Conservation (phyloP, 2,888 invertebrate genomes). For the Limenitis camilla region DNA sequence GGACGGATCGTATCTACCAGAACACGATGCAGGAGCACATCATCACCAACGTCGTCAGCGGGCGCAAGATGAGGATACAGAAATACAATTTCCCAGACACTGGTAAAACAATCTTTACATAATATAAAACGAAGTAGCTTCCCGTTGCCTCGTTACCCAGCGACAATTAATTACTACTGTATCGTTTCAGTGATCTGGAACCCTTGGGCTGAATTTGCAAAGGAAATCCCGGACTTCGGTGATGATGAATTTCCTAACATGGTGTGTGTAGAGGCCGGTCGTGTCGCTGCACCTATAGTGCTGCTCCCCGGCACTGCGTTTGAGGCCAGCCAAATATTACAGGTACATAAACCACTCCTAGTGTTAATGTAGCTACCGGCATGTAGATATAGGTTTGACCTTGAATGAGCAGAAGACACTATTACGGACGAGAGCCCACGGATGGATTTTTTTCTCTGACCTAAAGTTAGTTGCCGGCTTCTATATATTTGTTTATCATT, state of each 20-base stretch:
- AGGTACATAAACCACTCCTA: constrained; percentile 65
- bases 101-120: constrained; percentile 58
- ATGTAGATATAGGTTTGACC: no score
- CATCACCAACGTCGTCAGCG: constrained; percentile 93
- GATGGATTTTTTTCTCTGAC: no score
- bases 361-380: background rate
- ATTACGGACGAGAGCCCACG: no score
- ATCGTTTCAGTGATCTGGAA: constrained; percentile 88
- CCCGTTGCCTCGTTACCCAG: no score
- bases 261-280: constrained; percentile 96
- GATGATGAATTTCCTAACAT: constrained; percentile 97
- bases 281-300: constrained; percentile 90
- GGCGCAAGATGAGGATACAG: constrained; percentile 92
- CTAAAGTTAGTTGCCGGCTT: no score
- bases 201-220: constrained; percentile 95
- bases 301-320: constrained; percentile 92
- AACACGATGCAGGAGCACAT: constrained; percentile 94
- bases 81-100: constrained; percentile 97
- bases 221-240: constrained; percentile 95
- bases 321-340: constrained; percentile 91
- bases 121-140: no score
- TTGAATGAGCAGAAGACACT: no score
- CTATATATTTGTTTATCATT: background rate
- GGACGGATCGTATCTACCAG: constrained; percentile 95
- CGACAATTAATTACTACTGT: background rate